These are phyloP conservation scores for Limenitis camilla DNA, from an alignment of 2,888 invertebrate species.

Conservation along the genomic window DNA sequence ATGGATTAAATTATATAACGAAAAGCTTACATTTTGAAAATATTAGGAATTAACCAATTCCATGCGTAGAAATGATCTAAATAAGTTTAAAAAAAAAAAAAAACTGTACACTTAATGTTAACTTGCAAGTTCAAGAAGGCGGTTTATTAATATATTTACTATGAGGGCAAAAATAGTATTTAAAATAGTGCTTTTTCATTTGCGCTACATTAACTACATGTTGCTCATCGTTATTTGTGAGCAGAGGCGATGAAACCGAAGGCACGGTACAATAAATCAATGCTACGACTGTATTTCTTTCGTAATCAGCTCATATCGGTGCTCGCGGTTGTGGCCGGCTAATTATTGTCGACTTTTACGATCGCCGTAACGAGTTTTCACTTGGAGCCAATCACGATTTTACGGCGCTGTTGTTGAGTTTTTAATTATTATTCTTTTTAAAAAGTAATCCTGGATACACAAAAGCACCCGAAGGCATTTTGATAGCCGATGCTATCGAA, in stretches of 20 bases:
- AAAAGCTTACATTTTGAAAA: too few relatives aligned
- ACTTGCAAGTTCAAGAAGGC: too few relatives aligned
- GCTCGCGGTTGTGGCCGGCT: constrained; percentile 67
- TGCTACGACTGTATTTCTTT: constrained; percentile 71
- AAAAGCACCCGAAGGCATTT: constrained; percentile 16
- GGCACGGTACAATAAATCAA: constrained; percentile 64
- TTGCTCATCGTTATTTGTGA: constrained; percentile 31
- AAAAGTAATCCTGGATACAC: constrained; percentile 25
- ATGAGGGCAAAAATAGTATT: too few relatives aligned
- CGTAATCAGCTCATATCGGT: constrained; percentile 72
- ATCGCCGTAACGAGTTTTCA: constrained; percentile 70
- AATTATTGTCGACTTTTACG: constrained; percentile 74
- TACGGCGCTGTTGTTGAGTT: constrained; percentile 57
- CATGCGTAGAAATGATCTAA: too few relatives aligned
- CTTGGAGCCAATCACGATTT: constrained; percentile 72
- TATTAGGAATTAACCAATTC: too few relatives aligned
- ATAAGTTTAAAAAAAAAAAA: too few relatives aligned
- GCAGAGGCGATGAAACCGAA: constrained; percentile 55
- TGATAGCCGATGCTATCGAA: constrained; percentile 23
- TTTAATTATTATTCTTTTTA: constrained; percentile 53
- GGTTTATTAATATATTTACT: too few relatives aligned
- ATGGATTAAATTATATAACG: too few relatives aligned
- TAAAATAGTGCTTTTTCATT: constrained; percentile 51
- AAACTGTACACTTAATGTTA: too few relatives aligned
- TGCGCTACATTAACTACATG: constrained; percentile 49